A percentile compares a stretch with the other conserved stretches of the same genome.
Conservation (phyloP, 92 coral and sea anemone genomes). For the Nematostella vectensis region DNA sequence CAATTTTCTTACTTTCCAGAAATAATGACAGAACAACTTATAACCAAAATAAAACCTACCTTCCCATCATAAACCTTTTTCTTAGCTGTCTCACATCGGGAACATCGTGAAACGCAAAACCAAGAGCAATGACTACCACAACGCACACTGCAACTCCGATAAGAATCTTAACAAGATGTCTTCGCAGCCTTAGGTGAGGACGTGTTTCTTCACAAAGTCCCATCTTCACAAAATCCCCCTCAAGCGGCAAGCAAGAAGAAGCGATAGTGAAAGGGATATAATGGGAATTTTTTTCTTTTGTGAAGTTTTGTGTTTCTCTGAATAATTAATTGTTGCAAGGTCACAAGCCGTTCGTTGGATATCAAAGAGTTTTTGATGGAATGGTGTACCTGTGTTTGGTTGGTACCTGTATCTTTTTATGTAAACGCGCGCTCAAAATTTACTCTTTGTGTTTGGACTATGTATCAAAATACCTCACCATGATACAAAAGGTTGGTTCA, state of each 20-base stretch:
- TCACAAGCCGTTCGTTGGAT: too few species aligned
- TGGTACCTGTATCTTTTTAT: too few species aligned
- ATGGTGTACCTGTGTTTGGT: too few species aligned
- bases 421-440: too few species aligned
- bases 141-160: not conserved
- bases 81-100: constrained; percentile 43
- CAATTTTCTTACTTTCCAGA: not conserved
- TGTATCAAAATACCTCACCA: too few species aligned
- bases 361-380: too few species aligned
- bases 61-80: constrained; percentile 82
- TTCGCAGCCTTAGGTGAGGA: constrained; percentile 13
- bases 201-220: constrained; percentile 23
- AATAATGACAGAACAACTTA: not conserved
- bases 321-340: not conserved
- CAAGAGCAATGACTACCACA: not conserved
- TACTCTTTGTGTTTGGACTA: too few species aligned
- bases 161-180: constrained; percentile 13
- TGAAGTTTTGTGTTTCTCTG: not conserved
- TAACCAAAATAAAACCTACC: constrained; percentile 24
- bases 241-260: not conserved
- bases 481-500: too few species aligned
- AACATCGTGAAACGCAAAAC: not conserved
- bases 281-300: not conserved
- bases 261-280: not conserved
- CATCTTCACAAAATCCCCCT: constrained; percentile 2